phyloP scores from a whole-genome alignment of 2,888 invertebrate species.

The Adineta ricciae region DNA sequence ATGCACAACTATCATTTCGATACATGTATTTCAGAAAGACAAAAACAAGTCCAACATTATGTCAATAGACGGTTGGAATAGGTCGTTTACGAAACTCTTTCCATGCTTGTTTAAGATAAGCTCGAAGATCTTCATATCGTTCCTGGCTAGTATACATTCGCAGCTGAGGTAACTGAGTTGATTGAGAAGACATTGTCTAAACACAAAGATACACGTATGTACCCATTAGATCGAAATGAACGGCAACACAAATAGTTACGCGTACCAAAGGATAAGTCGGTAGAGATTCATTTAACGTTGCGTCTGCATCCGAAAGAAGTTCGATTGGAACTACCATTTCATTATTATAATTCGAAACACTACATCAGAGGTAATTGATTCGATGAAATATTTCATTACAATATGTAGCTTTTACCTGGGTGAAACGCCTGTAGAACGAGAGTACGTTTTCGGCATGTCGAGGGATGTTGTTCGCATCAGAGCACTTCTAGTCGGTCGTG shows the following conservation, averaged over 20 bases:
- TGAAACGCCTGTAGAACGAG: neutral
- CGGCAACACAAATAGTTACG: neutral
- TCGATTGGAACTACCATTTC: neutral
- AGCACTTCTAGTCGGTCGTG: neutral
- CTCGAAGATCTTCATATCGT: constrained; percentile 2
- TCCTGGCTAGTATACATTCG: neutral
- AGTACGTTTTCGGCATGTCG: neutral
- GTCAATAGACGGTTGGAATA: neutral
- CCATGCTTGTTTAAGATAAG: constrained; percentile 10
- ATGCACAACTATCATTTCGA: neutral
- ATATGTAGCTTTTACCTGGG: neutral
- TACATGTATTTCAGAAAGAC: neutral
- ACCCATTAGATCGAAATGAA: neutral
- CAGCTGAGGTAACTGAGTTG: neutral
- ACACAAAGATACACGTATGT: no score
- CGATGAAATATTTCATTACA: no score
- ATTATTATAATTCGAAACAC: neutral
- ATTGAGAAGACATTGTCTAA: neutral
- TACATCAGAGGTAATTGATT: neutral
- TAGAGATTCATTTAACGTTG: neutral
- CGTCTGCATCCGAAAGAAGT: neutral
- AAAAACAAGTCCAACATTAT: neutral
- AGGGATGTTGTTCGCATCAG: neutral
- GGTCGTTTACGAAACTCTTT: neutral
- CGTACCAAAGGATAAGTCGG: neutral